A percentile compares a stretch with the other conserved stretches of the same genome.
These are phyloP conservation scores for Pseudomugil gertrudae DNA, from an alignment of 2,797 vertebrate species.

Conservation along the genomic window DNA sequence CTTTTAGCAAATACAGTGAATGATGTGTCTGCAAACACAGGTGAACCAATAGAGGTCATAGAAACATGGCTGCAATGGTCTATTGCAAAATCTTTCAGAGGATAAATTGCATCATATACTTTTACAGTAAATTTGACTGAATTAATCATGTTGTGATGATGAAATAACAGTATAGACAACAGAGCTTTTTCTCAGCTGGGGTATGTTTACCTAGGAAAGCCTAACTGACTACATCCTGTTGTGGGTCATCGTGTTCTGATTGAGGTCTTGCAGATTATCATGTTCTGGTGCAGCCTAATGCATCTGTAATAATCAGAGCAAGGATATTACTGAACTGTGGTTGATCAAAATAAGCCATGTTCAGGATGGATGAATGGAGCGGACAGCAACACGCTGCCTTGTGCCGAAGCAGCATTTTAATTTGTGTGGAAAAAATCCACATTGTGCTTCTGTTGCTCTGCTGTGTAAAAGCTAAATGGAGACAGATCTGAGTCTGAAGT, in stretches of 20 bases:
- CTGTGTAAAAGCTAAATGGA: constrained; percentile 20
- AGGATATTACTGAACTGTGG: constrained; percentile 15
- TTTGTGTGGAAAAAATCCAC: neutral
- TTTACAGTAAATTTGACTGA: neutral
- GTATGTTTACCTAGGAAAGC: constrained; percentile 4
- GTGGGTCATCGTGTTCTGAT: constrained; percentile 53
- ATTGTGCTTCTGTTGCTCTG: neutral
- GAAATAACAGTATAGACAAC: constrained; percentile 12
- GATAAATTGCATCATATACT: neutral
- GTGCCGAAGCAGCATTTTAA: neutral
- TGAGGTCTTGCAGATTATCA: constrained; percentile 56
- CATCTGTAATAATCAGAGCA: constrained; percentile 50
- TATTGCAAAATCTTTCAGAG: neutral
- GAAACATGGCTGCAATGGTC: neutral
- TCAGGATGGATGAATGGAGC: constrained; percentile 17
- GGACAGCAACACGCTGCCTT: constrained; percentile 1
- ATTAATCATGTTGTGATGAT: constrained; percentile 6
- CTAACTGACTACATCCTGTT: constrained; percentile 29
- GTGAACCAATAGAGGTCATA: neutral
- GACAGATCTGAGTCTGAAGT: neutral
- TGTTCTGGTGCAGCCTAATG: constrained; percentile 54
- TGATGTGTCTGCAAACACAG: neutral
- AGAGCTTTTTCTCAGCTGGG: constrained; percentile 10
- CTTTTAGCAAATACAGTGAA: neutral
- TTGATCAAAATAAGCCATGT: constrained; percentile 48